These are phyloP conservation scores for Microtus montanus DNA, from an alignment of 2,113 vertebrate species.

Conservation along the genomic window DNA sequence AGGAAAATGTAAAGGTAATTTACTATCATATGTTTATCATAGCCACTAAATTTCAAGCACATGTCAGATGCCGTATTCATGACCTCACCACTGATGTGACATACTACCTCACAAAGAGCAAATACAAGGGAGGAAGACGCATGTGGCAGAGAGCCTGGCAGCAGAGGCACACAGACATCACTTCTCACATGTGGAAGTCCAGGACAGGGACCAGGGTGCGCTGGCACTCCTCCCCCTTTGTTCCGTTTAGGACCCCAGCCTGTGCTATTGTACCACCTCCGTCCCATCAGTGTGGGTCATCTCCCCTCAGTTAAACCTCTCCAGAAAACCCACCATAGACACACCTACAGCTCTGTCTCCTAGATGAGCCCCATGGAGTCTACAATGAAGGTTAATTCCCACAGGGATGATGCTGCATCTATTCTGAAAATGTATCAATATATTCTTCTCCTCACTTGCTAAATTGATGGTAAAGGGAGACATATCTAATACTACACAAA, in stretches of 20 bases:
- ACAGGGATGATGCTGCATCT: neutral
- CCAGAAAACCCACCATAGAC: neutral
- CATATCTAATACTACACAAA: slow-evolving; percentile 27
- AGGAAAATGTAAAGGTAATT: neutral
- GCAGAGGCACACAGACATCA: neutral
- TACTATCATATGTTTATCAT: neutral
- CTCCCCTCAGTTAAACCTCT: neutral
- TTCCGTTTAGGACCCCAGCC: neutral
- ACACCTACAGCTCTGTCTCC: neutral
- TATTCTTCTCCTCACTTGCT: neutral
- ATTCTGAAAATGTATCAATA: neutral
- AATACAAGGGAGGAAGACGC: neutral
- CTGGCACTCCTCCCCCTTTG: no score
- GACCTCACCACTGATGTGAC: neutral
- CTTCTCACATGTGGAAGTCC: neutral
- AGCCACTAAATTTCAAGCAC: slow-evolving; percentile 9
- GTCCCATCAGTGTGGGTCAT: neutral
- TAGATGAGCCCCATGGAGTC: neutral
- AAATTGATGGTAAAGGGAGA: neutral
- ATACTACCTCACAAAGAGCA: neutral
- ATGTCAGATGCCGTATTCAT: neutral
- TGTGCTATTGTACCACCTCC: neutral
- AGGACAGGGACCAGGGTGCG: neutral
- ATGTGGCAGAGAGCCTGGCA: neutral
- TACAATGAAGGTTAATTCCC: neutral